These are phyloP conservation scores for Mus minutoides DNA, from an alignment of 2,797 vertebrate genomes.

Conservation along the genomic window DNA sequence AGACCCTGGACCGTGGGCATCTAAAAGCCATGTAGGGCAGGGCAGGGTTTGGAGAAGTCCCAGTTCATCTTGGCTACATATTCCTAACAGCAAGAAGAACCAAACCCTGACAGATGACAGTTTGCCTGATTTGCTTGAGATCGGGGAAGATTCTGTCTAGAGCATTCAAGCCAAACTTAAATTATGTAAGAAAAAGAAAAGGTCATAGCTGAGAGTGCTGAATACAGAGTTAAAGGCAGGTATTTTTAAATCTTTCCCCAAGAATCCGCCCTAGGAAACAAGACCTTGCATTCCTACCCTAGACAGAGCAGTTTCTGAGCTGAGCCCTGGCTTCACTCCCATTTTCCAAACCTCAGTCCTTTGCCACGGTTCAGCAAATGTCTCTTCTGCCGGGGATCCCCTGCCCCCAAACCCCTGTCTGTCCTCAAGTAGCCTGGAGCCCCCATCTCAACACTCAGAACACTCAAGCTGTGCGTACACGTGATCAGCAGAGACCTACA, in stretches of 20 bases:
- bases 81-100: not conserved
- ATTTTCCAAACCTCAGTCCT: slow-evolving; percentile 1
- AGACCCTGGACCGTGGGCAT: not conserved
- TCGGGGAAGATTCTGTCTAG: slow-evolving; percentile 40
- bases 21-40: not conserved
- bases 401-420: not conserved
- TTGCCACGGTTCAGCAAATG: not conserved
- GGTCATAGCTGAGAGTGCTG: slow-evolving; percentile 9
- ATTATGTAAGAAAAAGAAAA: slow-evolving; percentile 40
- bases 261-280: slow-evolving; percentile 31
- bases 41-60: not conserved
- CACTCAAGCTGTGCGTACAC: not conserved
- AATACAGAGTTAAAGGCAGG: not conserved
- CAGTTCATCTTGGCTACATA: not conserved
- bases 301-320: slow-evolving; percentile 4
- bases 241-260: slow-evolving; percentile 52
- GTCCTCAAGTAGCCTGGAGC: not conserved
- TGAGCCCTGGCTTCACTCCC: slow-evolving; percentile 39
- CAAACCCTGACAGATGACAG: not conserved
- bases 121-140: slow-evolving; percentile 6
- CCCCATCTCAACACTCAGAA: not conserved
- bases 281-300: slow-evolving; percentile 21
- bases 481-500: not conserved
- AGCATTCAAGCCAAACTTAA: not conserved
- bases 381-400: not conserved